Conservation (phyloP, 2,113 vertebrate genomes). For the Gopherus flavomarginatus region DNA sequence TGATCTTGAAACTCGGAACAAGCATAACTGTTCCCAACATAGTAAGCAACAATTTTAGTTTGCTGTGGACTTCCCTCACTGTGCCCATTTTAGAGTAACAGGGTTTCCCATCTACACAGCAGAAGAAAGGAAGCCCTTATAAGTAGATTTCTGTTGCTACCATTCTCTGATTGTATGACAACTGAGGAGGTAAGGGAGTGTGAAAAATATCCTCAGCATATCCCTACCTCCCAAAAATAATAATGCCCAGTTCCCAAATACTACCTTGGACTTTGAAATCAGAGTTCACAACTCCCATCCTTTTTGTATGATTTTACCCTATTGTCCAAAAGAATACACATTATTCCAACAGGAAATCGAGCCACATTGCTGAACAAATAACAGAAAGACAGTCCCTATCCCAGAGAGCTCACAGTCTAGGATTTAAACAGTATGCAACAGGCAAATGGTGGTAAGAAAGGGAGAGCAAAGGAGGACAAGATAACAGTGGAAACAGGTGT, state of each 20-base stretch:
- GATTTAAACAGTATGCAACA: not conserved
- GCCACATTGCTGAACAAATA: not conserved
- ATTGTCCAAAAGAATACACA: not conserved
- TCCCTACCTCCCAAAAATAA: not conserved
- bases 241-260: rapidly evolving
- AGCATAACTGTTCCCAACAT: not conserved
- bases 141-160: not conserved
- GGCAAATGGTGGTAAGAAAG: not conserved
- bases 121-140: not conserved
- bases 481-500: no score
- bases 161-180: not conserved
- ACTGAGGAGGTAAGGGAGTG: not conserved
- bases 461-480: no score
- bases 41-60: not conserved
- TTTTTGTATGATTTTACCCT: not conserved
- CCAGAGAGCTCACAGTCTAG: not conserved
- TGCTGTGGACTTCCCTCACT: not conserved
- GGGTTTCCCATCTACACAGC: not conserved
- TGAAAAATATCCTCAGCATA: not conserved
- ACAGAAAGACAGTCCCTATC: not conserved
- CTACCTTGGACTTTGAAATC: not conserved
- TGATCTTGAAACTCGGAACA: conserved; percentile 1
- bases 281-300: not conserved
- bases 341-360: not conserved
- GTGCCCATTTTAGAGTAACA: not conserved